These are phyloP conservation scores for Drosophila anomelani DNA, from an alignment of 2,888 invertebrate genomes.

Conservation along the genomic window DNA sequence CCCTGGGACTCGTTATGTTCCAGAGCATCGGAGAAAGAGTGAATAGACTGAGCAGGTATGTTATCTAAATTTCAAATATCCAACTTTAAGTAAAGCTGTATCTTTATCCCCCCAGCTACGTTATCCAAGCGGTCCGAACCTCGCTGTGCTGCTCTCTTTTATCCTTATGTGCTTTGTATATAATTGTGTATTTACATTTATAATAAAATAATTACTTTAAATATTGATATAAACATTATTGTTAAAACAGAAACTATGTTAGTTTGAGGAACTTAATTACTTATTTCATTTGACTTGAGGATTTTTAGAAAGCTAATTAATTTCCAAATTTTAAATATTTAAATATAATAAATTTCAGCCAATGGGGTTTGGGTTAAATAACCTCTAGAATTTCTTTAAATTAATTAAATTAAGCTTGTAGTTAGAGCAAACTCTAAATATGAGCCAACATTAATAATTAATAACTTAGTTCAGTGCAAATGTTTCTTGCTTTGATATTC, in stretches of 20 bases:
- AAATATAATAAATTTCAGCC: conserved; percentile 34
- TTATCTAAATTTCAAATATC: no score
- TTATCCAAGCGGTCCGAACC: conserved; percentile 92
- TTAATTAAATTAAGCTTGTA: no score
- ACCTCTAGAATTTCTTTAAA: conserved; percentile 39
- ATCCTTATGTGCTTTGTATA: conserved; percentile 70
- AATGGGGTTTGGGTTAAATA: background rate
- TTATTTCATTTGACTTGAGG: conserved; percentile 55
- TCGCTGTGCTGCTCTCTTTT: conserved; percentile 88
- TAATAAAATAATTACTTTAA: conserved; percentile 33
- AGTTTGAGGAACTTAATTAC: conserved; percentile 55
- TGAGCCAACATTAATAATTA: no score
- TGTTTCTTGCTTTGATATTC: no score
- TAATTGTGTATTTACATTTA: conserved; percentile 49
- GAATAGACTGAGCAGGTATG: conserved; percentile 88
- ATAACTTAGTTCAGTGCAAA: no score
- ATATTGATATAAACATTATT: conserved; percentile 23
- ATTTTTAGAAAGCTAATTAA: conserved; percentile 60
- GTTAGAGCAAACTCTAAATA: no score
- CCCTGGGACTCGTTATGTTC: conserved; percentile 99
- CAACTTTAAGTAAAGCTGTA: background rate
- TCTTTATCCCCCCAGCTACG: conserved; percentile 86
- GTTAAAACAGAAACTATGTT: conserved; percentile 29
- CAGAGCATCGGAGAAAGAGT: conserved; percentile 99
- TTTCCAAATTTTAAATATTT: conserved; percentile 61